These are phyloP conservation scores for Drosophila yooni DNA, from an alignment of 2,888 invertebrate genomes.

Conservation along the genomic window DNA sequence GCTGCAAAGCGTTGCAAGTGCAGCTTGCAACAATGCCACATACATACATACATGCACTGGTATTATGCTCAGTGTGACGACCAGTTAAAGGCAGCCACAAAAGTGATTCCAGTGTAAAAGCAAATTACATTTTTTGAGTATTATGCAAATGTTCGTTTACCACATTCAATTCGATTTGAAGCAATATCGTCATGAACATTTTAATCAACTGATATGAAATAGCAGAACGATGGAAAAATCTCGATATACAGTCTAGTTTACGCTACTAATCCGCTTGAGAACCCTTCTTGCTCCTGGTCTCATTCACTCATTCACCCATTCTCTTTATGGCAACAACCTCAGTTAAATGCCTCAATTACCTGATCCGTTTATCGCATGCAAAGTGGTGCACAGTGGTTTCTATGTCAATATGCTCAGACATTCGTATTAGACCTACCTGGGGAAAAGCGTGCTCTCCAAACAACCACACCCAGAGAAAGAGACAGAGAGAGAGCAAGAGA, in stretches of 20 bases:
- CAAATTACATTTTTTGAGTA: constrained; percentile 24
- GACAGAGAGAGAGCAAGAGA: neutral
- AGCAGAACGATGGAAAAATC: neutral
- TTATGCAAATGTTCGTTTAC: constrained; percentile 27
- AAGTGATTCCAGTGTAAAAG: constrained; percentile 42
- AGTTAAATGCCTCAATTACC: constrained; percentile 60
- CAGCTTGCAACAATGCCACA: constrained; percentile 47
- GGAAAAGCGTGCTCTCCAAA: constrained; percentile 16
- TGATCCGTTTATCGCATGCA: constrained; percentile 42
- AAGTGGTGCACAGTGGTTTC: constrained; percentile 31
- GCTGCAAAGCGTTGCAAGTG: constrained; percentile 57
- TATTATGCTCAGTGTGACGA: constrained; percentile 25
- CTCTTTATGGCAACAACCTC: neutral
- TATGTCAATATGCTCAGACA: constrained; percentile 48
- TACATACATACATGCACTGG: neutral
- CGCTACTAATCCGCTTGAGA: constrained; percentile 41
- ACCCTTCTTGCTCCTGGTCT: neutral
- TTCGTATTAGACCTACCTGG: constrained; percentile 34
- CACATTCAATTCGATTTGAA: constrained; percentile 1
- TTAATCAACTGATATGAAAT: constrained; percentile 28
- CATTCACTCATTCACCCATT: neutral
- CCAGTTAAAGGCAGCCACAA: constrained; percentile 54
- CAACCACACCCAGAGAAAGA: constrained; percentile 2
- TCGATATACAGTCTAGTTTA: constrained; percentile 30
- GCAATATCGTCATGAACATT: constrained; percentile 3